Conservation (phyloP, 2,797 vertebrate genomes). For the Mus caroli region DNA sequence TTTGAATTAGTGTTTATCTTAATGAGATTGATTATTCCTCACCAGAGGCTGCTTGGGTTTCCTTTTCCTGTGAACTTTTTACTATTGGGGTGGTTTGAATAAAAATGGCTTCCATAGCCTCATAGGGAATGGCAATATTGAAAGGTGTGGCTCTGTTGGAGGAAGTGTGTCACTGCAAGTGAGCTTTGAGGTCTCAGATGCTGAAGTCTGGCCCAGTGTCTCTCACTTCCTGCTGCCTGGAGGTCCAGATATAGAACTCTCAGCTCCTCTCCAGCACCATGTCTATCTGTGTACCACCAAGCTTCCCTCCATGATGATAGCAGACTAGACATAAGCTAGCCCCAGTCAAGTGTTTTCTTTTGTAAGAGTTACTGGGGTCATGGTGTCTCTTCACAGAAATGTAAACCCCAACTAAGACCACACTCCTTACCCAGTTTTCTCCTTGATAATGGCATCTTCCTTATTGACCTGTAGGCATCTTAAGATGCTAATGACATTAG, state of each 20-base stretch:
- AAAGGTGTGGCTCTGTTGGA: neutral
- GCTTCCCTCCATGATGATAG: neutral
- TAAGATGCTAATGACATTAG: conserved; percentile 51
- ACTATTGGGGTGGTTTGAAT: neutral
- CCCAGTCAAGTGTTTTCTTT: neutral
- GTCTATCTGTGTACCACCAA: neutral
- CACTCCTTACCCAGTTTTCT: neutral
- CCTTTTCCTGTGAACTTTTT: neutral
- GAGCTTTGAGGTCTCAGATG: neutral
- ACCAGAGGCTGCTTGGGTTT: neutral
- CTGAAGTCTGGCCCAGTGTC: neutral
- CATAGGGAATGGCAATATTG: neutral
- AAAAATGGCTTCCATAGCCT: neutral
- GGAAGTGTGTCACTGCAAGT: neutral
- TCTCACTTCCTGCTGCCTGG: neutral
- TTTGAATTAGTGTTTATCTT: conserved; percentile 22
- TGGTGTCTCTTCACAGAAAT: neutral
- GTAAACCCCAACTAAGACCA: neutral
- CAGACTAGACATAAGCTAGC: neutral
- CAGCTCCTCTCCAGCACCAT: neutral
- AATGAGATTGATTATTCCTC: neutral
- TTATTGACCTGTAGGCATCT: neutral
- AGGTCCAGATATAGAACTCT: neutral
- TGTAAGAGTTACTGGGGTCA: neutral
- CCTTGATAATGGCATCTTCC: neutral